phyloP scores from a whole-genome alignment of 2,113 vertebrate species.

The Rhabdomys dilectus region DNA sequence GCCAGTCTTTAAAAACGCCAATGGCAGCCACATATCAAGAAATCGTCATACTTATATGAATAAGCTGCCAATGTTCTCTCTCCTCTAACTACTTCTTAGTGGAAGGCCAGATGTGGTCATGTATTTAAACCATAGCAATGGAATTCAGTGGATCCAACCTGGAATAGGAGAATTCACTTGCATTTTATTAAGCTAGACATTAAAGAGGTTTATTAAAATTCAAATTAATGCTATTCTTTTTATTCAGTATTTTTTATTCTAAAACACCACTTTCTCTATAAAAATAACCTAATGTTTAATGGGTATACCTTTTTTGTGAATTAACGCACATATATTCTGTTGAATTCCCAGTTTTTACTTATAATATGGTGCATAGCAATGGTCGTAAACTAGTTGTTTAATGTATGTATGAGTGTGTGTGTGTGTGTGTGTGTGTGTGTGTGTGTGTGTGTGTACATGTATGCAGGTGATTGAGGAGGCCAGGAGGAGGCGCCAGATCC shows the following conservation, averaged over 20 bases:
- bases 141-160: not conserved
- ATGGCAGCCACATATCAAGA: not conserved
- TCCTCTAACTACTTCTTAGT: not conserved
- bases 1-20: not conserved
- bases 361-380: not conserved
- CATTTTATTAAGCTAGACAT: not conserved
- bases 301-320: not conserved
- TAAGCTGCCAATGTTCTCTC: not conserved
- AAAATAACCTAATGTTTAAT: not conserved
- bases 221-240: not conserved
- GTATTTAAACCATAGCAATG: not conserved
- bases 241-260: not conserved
- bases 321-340: not conserved
- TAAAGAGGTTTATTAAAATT: not conserved
- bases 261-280: not conserved
- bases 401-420: too few species aligned
- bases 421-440: too few species aligned
- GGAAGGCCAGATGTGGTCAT: not conserved
- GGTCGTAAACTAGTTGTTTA: not conserved
- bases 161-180: not conserved
- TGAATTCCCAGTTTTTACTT: not conserved
- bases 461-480: too few species aligned
- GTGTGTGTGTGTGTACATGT: not conserved
- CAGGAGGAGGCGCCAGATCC: not conserved
- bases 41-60: not conserved